Evolutionary conservation across 2,113 vertebrate species (phyloP), one percentile per base, ranked within the genome.

Genomic region (Siphamia tubifer): DNA sequence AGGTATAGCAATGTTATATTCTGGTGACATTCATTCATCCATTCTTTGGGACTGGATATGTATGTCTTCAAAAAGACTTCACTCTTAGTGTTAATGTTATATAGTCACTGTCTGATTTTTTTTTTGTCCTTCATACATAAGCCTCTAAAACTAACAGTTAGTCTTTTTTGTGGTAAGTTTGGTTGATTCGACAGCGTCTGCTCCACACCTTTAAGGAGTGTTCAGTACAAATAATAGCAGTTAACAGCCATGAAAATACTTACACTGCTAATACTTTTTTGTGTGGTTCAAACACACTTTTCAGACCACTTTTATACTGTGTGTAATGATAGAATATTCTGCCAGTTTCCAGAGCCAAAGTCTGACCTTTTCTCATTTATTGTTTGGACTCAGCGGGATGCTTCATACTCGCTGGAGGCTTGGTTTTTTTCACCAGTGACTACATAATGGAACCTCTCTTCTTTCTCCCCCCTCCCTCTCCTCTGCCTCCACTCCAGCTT

Each of bases 291-390:
- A 30, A 48, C 45, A 9, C 15, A 30, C 45, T 30, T 48, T 16
- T 11, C 31, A 10, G 17, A 15, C 13, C 13, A n/a, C n/a, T n/a
- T 20, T 47, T 11, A n/a, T 8, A 23, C 2, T 38, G 31, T 28
- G 15, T 48, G 21, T 42, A 35, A 53, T 45, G 36, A 15, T 21
- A n/a, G 17, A 56, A 51, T 34, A 43, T 21, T 43, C 15, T 24
- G 4, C 17, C 45, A 60, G 30, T 53, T 35, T 44, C 8, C 13
- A 36, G 11, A 49, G 45, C 30, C 5, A 21, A 12, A 12, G 21
- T 49, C 27, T 63, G 56, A 75, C 64, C 72, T 56, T 62, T 62
- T 53, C 63, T 55, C 28, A 44, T 56, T 23, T 56, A 36, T 68
- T 62, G 51, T 56, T 55, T 35, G 35, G 30, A 42, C 42, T 56